Conservation (phyloP, 2,113 vertebrate species). For the human region GRCh38 chr7:83050001-83050500, state of each 20-base stretch:
- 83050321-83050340: neutral
- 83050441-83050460: neutral
- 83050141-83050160: neutral
- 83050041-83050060: neutral
- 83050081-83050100: neutral
- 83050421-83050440: neutral
- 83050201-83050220: neutral
- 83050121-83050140: neutral
- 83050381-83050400: neutral
- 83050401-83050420: neutral
- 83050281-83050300: neutral
- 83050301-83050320: constrained; percentile 18
- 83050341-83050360: neutral
- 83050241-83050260: neutral
- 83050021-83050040: neutral
- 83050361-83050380: neutral
- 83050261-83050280: neutral
- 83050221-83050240: neutral
- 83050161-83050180: neutral
- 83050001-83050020: neutral
- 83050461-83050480: neutral
- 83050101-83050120: neutral
- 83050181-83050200: neutral
- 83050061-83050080: neutral
- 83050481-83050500: neutral